These are phyloP conservation scores for Trididemnum miniatum DNA, from an alignment of 23 tunicate genomes.

Conservation along the genomic window DNA sequence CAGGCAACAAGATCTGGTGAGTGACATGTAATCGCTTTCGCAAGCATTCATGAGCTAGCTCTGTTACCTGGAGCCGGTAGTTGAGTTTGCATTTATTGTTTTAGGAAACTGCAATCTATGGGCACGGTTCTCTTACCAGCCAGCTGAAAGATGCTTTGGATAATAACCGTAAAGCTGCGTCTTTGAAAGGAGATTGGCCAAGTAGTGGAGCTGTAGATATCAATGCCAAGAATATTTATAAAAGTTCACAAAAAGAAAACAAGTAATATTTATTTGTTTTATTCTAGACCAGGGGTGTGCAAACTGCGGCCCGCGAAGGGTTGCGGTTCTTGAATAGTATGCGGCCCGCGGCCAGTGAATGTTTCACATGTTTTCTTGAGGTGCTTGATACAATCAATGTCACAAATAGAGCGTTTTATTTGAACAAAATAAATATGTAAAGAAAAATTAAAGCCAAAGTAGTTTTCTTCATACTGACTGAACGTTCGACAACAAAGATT, in stretches of 20 bases:
- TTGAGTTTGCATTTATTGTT: background rate
- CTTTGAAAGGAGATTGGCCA: conserved; percentile 4
- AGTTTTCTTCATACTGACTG: too few species aligned
- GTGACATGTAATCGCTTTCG: background rate
- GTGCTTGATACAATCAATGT: too few species aligned
- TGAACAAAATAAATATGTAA: too few species aligned
- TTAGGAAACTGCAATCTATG: conserved; percentile 38
- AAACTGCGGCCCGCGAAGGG: too few species aligned
- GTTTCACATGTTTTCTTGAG: too few species aligned
- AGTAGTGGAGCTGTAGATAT: background rate
- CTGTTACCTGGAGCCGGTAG: background rate
- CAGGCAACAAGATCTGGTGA: background rate
- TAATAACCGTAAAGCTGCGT: background rate
- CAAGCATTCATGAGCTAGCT: background rate
- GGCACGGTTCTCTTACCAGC: conserved; percentile 33
- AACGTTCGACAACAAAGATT: too few species aligned
- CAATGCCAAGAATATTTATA: background rate
- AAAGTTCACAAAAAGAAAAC: background rate
- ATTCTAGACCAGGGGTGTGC: too few species aligned
- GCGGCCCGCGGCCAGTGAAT: too few species aligned
- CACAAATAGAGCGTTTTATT: too few species aligned
- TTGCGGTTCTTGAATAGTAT: too few species aligned
- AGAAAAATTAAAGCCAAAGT: too few species aligned
- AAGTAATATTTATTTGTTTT: background rate
- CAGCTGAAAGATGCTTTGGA: conserved; percentile 31